Conservation (phyloP, 1,140 invertebrate species). For the Sitophilus oryzae region DNA sequence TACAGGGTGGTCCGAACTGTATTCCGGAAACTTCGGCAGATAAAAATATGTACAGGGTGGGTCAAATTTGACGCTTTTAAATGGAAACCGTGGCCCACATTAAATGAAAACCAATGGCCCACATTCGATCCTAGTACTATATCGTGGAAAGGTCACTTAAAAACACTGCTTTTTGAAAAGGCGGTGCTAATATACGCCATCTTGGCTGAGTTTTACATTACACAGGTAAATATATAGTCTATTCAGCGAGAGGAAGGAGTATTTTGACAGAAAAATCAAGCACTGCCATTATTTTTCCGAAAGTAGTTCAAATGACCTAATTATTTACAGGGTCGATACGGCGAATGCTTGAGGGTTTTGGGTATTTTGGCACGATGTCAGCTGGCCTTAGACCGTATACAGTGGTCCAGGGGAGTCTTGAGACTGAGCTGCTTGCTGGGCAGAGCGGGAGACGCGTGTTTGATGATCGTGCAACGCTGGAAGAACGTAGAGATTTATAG, state of each 20-base stretch:
- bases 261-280: no score
- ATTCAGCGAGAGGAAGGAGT: no score
- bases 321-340: slow-evolving; percentile 57
- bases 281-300: no score
- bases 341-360: slow-evolving; percentile 60
- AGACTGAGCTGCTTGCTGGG: slow-evolving; percentile 64
- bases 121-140: slow-evolving; percentile 51
- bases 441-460: slow-evolving; percentile 71
- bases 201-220: slow-evolving; percentile 60
- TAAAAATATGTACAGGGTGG: no score
- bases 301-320: background rate
- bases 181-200: slow-evolving; percentile 74
- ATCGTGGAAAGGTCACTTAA: slow-evolving; percentile 76
- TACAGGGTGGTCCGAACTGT: no score
- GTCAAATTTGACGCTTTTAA: no score
- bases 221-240: slow-evolving; percentile 10
- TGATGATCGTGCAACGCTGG: slow-evolving; percentile 70
- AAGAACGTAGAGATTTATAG: slow-evolving; percentile 37
- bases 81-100: no score
- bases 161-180: slow-evolving; percentile 74
- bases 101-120: slow-evolving; percentile 48
- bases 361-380: slow-evolving; percentile 61
- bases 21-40: no score
- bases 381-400: slow-evolving; percentile 57
- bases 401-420: slow-evolving; percentile 49